A percentile compares a stretch with the other conserved stretches of the same genome.
These are phyloP conservation scores for Scolanthus callimorphus DNA, from an alignment of 92 coral and sea anemone species.

Conservation along the genomic window DNA sequence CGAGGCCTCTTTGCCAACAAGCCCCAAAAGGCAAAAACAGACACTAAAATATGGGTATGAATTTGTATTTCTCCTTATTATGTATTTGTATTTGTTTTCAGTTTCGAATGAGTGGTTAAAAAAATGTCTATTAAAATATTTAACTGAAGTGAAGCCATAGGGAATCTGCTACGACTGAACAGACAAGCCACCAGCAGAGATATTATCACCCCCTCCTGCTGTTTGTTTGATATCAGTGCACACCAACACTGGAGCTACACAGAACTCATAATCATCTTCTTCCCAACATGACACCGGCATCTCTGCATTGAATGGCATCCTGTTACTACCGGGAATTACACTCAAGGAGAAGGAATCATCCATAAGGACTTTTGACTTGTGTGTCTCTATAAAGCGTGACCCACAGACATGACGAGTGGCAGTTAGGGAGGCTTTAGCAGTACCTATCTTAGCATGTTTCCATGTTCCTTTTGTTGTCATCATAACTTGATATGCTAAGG, in stretches of 20 bases:
- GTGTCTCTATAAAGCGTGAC: conserved; percentile 62
- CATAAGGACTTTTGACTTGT: conserved; percentile 79
- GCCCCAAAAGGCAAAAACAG: no score
- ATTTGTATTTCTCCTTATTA: no score
- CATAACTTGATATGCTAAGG: conserved; percentile 89
- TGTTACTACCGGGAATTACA: conserved; percentile 56
- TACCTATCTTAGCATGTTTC: conserved; percentile 70
- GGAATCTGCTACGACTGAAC: conserved; percentile 66
- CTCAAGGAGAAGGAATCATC: conserved; percentile 90
- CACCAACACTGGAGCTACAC: conserved; percentile 90
- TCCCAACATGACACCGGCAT: conserved; percentile 89
- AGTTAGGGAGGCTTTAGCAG: conserved; percentile 83
- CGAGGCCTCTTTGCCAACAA: no score
- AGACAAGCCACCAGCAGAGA: conserved; percentile 82
- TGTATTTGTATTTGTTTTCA: no score
- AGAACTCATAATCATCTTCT: conserved; percentile 72
- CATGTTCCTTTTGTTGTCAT: conserved; percentile 54
- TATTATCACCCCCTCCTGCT: conserved; percentile 95
- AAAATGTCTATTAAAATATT: no score
- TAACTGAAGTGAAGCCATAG: no score
- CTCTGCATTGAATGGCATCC: conserved; percentile 66
- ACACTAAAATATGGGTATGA: no score
- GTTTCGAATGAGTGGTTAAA: no score
- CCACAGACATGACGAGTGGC: conserved; percentile 92
- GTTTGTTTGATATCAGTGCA: conserved; percentile 87